Conservation (phyloP, 2,888 invertebrate species). For the Orthonevra nobilis region DNA sequence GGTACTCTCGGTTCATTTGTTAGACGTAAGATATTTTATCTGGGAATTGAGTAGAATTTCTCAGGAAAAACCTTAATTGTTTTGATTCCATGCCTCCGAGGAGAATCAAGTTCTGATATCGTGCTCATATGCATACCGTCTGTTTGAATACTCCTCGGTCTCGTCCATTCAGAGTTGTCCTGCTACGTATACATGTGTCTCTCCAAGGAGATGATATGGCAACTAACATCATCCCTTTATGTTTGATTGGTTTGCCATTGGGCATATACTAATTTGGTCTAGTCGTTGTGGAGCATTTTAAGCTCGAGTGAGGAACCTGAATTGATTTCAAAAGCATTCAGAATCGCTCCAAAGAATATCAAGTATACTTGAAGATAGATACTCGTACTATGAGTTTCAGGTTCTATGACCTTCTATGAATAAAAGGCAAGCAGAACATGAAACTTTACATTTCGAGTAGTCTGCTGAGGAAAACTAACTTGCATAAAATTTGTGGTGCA, state of each 20-base stretch:
- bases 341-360: too few relatives aligned
- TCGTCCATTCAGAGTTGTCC: not conserved
- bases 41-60: constrained; percentile 28
- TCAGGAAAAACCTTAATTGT: constrained; percentile 49
- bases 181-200: too few relatives aligned
- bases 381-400: too few relatives aligned
- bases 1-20: constrained; percentile 32
- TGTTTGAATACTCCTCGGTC: constrained; percentile 12
- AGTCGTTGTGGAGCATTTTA: not conserved
- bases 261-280: constrained; percentile 43
- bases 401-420: constrained; percentile 48
- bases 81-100: not conserved
- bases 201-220: constrained; percentile 40
- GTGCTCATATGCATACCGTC: constrained; percentile 23
- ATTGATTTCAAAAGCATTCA: constrained; percentile 37
- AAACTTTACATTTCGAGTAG: constrained; percentile 37
- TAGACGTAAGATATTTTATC: constrained; percentile 29
- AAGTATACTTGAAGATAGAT: too few relatives aligned
- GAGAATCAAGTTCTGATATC: not conserved
- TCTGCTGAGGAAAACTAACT: constrained; percentile 3
- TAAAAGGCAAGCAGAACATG: constrained; percentile 50
- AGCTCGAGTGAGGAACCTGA: constrained; percentile 5
- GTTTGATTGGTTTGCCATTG: constrained; percentile 58
- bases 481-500: too few relatives aligned
- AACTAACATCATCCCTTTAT: constrained; percentile 28